phyloP scores from a whole-genome alignment of 2,888 invertebrate species.

The Philereme transversata region DNA sequence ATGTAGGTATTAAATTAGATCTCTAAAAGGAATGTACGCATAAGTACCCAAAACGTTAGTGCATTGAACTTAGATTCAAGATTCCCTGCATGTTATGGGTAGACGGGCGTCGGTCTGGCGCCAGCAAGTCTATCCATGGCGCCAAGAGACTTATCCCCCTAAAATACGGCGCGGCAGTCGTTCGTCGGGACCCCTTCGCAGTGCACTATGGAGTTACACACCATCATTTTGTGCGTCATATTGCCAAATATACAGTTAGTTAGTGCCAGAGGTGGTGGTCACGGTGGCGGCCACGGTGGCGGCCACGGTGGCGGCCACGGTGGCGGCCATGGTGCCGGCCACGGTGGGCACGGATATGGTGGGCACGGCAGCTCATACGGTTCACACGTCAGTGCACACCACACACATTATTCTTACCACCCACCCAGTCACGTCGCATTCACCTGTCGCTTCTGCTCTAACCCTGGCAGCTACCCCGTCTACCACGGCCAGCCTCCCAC shows the following conservation, averaged over 20 bases:
- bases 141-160: slow-evolving; percentile 60
- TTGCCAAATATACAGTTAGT: slow-evolving; percentile 43
- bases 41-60: slow-evolving; percentile 8
- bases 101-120: slow-evolving; percentile 66
- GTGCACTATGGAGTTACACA: slow-evolving; percentile 62
- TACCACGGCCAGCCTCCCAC: slow-evolving; percentile 67
- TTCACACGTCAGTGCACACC: slow-evolving; percentile 59
- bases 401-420: slow-evolving; percentile 69
- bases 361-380: slow-evolving; percentile 32
- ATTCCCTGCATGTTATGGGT: slow-evolving; percentile 29
- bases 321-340: slow-evolving; percentile 53
- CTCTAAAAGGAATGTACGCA: too few species aligned
- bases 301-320: slow-evolving; percentile 54
- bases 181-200: slow-evolving; percentile 60
- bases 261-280: slow-evolving; percentile 55
- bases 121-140: slow-evolving; percentile 61
- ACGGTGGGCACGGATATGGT: slow-evolving; percentile 41
- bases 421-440: slow-evolving; percentile 67
- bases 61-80: slow-evolving; percentile 28
- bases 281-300: slow-evolving; percentile 29
- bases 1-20: too few species aligned
- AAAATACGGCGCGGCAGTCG: slow-evolving; percentile 60
- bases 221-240: slow-evolving; percentile 46
- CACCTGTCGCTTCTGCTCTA: slow-evolving; percentile 64
- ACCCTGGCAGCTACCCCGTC: slow-evolving; percentile 66